Base-by-base conservation (phyloP, 2,113 vertebrate genomes). In the Ia io region DNA sequence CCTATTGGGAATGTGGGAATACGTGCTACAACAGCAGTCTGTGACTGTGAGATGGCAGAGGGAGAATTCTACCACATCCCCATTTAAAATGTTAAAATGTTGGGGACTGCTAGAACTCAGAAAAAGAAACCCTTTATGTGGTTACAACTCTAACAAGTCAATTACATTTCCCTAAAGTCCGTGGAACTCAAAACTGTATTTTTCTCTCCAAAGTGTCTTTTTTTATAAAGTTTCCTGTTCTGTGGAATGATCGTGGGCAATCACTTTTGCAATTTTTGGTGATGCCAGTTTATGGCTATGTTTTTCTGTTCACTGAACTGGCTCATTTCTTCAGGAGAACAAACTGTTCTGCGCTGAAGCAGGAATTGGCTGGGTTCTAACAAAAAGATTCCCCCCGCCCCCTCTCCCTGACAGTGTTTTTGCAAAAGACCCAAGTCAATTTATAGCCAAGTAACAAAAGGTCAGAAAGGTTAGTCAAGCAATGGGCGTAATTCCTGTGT, bases 361-460 rank as follows among this genome's bases (percentile, higher is more conserved):
- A 98, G 98, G 98, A 98, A 97, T 98, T 98, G 98, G 98, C 98
- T 98, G 97, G 96, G 97, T 98, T 98, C 98, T 98, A 98, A 98
- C 98, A 98, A 98, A 98, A 98, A 98, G 98, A 98, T 97, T 95
- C 28, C 61, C 98, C 97, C 98, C 96, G 95, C 61, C 65, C 32
- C 32, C 30, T 32, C 32, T n/a, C 65, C 42, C 71, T 96, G 97
- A 98, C 98, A 98, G 97, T 98, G 98, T 98, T 98, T 98, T 98
- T 98, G 98, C 98, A 98, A 98, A 98, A 98, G 98, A 98, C 98
- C 97, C 98, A 98, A 98, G 98, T 97, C 97, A 98, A 98, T 98
- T 98, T 98, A 97, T 97, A 98, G 98, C 98, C 98, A 98, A 98
- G 98, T 98, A 98, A 98, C 98, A 98, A 98, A 98, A 98, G 98